Base-by-base conservation (phyloP, 1,140 invertebrate genomes). In the Leptinotarsa texana region DNA sequence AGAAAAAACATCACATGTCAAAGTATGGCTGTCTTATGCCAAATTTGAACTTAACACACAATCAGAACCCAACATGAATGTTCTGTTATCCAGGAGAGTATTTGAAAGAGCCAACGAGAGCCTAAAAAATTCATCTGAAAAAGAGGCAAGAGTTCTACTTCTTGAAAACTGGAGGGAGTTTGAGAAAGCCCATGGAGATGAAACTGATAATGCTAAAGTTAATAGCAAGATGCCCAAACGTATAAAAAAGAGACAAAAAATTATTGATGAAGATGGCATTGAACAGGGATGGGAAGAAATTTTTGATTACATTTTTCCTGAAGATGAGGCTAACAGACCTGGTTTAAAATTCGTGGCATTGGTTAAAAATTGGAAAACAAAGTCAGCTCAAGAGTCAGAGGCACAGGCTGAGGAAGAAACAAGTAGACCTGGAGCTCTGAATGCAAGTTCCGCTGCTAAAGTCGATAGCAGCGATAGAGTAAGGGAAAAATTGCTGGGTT, bases 261-360 rank as follows among this genome's bases (percentile, higher is more conserved):
- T 99, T 78, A 89, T 97, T 67, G 94, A 94, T 78, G 95, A 98
- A 80, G 94, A 96, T 86, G 98, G 98, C 80, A 93, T 95, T 33
- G 96, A 99, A 83, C 95, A 96, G 85, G 97, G 97, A 2, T 99
- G 97, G 97, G 97, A 99, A 88, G 98, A 99, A 88, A 95, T 99
- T 76, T 98, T 96, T 84, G 98, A 99, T 86, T 99, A 98, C 83
- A 96, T 99, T 77, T 99, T 99, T 86, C 98, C 98, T 73, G 96
- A 98, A 87, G 98, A 99, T 87, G 96, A 99, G 87, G 93, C 21
- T 94, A 81, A 92, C 47, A 92, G 93, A 84, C 96, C 97, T 11
- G 97, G 98, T 87, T 92, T 99, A 69, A 98, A 98, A 88, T 88
- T 99, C 15, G 87, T 99, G 63, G 96, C 96, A 65, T 93, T 94